Percentiles rank a stretch among this genome's conserved stretches.
phyloP scores from a whole-genome alignment of 1,140 invertebrate species.

The Apis florea region DNA sequence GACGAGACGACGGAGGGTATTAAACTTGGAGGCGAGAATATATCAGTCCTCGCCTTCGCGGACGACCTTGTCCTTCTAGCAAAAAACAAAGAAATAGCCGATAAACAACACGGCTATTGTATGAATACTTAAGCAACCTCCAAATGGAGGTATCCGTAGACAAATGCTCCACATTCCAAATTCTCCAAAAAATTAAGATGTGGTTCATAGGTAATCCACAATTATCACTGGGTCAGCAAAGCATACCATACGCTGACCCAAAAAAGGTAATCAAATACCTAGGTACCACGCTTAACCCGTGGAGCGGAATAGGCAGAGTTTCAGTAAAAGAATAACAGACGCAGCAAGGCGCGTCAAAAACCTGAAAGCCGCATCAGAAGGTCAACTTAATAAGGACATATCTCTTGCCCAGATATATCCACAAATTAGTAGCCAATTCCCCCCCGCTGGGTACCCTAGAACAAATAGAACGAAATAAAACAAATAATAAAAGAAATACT shows the following conservation, averaged over 20 bases:
- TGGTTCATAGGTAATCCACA: too few species aligned
- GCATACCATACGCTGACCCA: too few species aligned
- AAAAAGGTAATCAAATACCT: too few species aligned
- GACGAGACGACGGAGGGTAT: conserved; percentile 57
- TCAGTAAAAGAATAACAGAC: background rate
- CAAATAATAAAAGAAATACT: background rate
- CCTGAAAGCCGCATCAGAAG: conserved; percentile 5
- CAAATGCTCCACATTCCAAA: background rate
- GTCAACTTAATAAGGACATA: background rate
- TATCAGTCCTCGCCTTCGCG: conserved; percentile 72
- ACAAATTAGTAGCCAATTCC: background rate
- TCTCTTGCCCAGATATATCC: background rate
- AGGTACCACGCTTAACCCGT: background rate
- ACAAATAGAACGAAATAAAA: background rate
- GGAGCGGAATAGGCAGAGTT: background rate
- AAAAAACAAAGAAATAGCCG: conserved; percentile 31
- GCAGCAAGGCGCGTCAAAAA: fast-evolving
- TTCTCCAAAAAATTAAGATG: too few species aligned
- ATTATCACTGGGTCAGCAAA: too few species aligned
- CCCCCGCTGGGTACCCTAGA: background rate
- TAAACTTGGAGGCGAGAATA: conserved; percentile 35
- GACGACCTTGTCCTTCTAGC: conserved; percentile 75
- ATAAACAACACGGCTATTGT: background rate
- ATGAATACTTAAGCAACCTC: background rate
- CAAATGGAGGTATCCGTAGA: background rate